Evolutionary conservation across 2,888 invertebrate genomes (phyloP).

Genomic region (Drosophila subsilvestris): DNA sequence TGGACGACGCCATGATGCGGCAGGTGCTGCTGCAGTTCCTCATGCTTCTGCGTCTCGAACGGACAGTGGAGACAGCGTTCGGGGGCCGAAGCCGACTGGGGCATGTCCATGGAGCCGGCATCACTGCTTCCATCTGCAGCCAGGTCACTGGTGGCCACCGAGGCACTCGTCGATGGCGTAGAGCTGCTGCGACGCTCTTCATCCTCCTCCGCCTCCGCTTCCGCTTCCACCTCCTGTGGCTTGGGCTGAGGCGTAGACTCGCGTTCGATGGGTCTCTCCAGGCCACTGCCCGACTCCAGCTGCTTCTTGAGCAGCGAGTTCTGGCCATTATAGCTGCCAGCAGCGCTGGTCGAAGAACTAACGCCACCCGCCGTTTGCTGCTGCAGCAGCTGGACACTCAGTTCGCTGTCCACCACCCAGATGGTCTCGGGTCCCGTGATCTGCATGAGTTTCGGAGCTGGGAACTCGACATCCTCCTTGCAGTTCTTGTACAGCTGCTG

Average conservation of each 20-base stretch:
- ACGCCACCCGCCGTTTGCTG: slow-evolving; percentile 38
- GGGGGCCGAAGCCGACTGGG: slow-evolving; percentile 54
- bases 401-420: slow-evolving; percentile 83
- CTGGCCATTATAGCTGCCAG: slow-evolving; percentile 66
- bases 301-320: slow-evolving; percentile 82
- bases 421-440: slow-evolving; percentile 81
- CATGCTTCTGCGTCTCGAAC: slow-evolving; percentile 89
- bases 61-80: slow-evolving; percentile 90
- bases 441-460: slow-evolving; percentile 87
- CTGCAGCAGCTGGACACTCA: slow-evolving; percentile 58
- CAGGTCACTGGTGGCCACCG: slow-evolving; percentile 79
- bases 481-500: slow-evolving; percentile 88
- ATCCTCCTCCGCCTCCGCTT: slow-evolving; percentile 53
- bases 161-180: slow-evolving; percentile 77
- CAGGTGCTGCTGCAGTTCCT: slow-evolving; percentile 90
- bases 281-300: slow-evolving; percentile 71
- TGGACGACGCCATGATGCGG: slow-evolving; percentile 88
- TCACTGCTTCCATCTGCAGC: slow-evolving; percentile 76
- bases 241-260: slow-evolving; percentile 15
- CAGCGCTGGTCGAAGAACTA: slow-evolving; percentile 48
- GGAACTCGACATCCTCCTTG: slow-evolving; percentile 87
- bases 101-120: slow-evolving; percentile 64
- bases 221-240: background rate
- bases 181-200: slow-evolving; percentile 70
- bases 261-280: slow-evolving; percentile 10